Percentiles rank a stretch among this genome's conserved stretches.
Conservation (phyloP, 2,888 invertebrate genomes). For the Folsomia manolachei region DNA sequence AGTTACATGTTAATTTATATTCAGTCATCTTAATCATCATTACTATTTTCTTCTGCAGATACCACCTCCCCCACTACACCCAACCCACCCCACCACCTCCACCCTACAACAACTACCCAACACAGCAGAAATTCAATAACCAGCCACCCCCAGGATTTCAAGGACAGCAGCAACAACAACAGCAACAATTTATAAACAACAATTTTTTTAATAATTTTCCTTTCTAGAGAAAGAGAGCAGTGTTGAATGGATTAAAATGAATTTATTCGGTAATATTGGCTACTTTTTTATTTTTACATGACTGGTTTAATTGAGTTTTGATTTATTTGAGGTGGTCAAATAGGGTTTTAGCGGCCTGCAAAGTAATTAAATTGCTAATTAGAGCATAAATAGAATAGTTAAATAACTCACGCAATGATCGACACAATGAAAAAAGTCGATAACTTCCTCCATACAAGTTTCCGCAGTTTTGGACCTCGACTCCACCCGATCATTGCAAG, state of each 20-base stretch:
- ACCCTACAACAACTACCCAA: no score
- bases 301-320: not conserved
- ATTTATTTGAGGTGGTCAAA: conserved; percentile 25
- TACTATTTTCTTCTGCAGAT: not conserved
- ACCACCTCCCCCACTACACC: conserved; percentile 9
- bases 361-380: conserved; percentile 1
- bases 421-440: conserved; percentile 85
- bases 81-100: no score
- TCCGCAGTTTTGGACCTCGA: conserved; percentile 79
- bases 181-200: conserved; percentile 13
- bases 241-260: not conserved
- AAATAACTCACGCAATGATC: conserved; percentile 77
- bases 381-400: no score
- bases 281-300: not conserved
- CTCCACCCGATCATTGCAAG: conserved; percentile 85
- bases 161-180: not conserved
- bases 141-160: not conserved
- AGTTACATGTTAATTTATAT: no score
- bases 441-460: conserved; percentile 85
- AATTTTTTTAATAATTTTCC: conserved; percentile 19
- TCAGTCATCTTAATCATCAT: not conserved
- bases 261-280: not conserved
- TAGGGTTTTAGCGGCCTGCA: conserved; percentile 28
- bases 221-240: not conserved
- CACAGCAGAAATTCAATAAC: conserved; percentile 1